phyloP scores from a whole-genome alignment of 2,888 invertebrate genomes.

The Anarsia innoxiella region DNA sequence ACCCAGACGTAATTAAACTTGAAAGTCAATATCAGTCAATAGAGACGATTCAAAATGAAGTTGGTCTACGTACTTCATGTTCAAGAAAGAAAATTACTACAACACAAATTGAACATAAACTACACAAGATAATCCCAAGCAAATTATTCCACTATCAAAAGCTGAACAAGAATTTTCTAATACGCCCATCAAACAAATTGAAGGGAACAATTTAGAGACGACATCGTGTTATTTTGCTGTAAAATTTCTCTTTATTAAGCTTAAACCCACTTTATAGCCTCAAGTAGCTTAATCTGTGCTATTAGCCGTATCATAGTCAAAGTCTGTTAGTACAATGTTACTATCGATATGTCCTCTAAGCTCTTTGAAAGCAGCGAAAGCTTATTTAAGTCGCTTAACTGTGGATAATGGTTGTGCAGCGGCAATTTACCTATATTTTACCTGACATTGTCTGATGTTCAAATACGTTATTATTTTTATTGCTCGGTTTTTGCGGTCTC shows the following conservation, averaged over 20 bases:
- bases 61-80: no score
- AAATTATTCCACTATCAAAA: no score
- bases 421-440: conserved; percentile 40
- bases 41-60: no score
- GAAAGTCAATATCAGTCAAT: no score
- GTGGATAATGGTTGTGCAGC: conserved; percentile 27
- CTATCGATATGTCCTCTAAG: conserved; percentile 31
- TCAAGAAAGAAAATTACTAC: no score
- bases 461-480: conserved; percentile 28
- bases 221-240: conserved; percentile 8
- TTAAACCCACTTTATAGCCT: conserved; percentile 20
- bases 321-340: conserved; percentile 33
- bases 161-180: conserved; percentile 7
- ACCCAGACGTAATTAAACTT: no score
- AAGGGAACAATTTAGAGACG: conserved; percentile 5
- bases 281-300: conserved; percentile 28
- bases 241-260: conserved; percentile 26
- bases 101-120: no score
- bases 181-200: conserved; percentile 8
- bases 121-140: no score
- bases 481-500: conserved; percentile 15
- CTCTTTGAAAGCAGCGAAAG: conserved; percentile 45
- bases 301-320: conserved; percentile 32
- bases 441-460: conserved; percentile 28
- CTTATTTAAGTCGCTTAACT: conserved; percentile 34